Evolutionary conservation across 2,113 vertebrate species (phyloP).

Genomic region (Elaphurus davidianus): DNA sequence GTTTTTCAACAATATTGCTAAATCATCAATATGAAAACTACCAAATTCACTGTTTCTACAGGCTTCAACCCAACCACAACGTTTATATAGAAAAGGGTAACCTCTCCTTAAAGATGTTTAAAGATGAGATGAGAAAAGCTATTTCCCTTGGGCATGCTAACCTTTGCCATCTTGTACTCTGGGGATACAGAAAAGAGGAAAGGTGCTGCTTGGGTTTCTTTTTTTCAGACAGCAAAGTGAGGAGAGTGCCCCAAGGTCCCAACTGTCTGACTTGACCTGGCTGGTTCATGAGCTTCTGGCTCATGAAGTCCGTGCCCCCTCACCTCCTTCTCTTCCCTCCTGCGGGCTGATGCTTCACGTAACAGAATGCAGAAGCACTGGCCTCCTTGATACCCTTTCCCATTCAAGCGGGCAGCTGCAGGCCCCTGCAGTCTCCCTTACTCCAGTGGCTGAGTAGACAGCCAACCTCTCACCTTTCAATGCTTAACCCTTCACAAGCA

Average conservation of each 20-base stretch:
- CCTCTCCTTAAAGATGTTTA: background rate
- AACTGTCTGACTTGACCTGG: rapidly evolving
- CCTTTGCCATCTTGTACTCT: background rate
- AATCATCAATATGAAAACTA: background rate
- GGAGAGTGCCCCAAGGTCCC: background rate
- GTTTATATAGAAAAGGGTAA: background rate
- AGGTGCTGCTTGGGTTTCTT: rapidly evolving
- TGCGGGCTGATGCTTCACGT: background rate
- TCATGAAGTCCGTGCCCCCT: background rate
- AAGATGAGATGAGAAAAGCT: background rate
- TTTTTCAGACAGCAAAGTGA: background rate
- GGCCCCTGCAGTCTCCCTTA: too few relatives aligned
- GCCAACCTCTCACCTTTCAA: background rate
- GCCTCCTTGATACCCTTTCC: rapidly evolving
- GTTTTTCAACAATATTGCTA: background rate
- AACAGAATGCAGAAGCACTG: background rate
- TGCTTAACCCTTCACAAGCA: background rate
- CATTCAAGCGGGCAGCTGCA: background rate
- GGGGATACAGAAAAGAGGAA: background rate
- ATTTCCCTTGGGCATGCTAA: background rate
- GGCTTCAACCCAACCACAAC: background rate
- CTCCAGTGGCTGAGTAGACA: rapidly evolving
- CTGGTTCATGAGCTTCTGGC: rapidly evolving
- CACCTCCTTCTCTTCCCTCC: rapidly evolving
- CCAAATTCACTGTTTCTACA: background rate